Evolutionary conservation across 2,888 invertebrate genomes (phyloP).

Genomic region (Idaea aversata): DNA sequence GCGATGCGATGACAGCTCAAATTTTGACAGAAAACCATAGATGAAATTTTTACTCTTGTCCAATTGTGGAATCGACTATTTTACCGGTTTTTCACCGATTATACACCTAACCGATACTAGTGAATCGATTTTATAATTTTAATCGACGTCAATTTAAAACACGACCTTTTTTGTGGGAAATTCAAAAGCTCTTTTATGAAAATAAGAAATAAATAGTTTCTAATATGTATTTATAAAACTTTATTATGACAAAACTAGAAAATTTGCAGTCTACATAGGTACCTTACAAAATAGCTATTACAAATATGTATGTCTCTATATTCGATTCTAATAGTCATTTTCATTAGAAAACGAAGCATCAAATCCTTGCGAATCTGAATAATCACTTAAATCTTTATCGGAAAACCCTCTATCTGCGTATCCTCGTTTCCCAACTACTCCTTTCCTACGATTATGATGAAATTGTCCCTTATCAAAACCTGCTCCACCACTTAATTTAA

Average conservation of each 20-base stretch:
- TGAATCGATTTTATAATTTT: background rate
- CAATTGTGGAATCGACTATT: constrained; percentile 3
- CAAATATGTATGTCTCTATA: constrained; percentile 2
- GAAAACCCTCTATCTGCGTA: constrained; percentile 73
- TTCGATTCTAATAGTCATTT: constrained; percentile 15
- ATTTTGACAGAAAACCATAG: constrained; percentile 41
- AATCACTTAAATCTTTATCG: constrained; percentile 71
- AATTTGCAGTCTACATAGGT: background rate
- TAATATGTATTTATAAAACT: background rate
- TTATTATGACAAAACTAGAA: background rate
- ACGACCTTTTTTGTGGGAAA: background rate
- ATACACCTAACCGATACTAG: background rate
- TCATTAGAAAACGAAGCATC: constrained; percentile 53
- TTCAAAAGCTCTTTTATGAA: background rate
- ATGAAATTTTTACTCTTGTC: constrained; percentile 19
- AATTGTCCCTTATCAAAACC: constrained; percentile 59
- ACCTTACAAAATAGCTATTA: background rate
- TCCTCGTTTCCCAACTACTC: constrained; percentile 69
- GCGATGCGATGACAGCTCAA: constrained; percentile 39
- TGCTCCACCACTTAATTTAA: constrained; percentile 65
- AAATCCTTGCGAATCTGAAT: constrained; percentile 67
- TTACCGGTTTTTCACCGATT: constrained; percentile 12
- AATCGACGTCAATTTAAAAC: background rate
- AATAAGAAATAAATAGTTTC: background rate
- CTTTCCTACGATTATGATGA: constrained; percentile 66